A percentile compares a stretch with the other conserved stretches of the same genome.
phyloP scores from a whole-genome alignment of 2,888 invertebrate genomes.

The Heliothis peltigera region DNA sequence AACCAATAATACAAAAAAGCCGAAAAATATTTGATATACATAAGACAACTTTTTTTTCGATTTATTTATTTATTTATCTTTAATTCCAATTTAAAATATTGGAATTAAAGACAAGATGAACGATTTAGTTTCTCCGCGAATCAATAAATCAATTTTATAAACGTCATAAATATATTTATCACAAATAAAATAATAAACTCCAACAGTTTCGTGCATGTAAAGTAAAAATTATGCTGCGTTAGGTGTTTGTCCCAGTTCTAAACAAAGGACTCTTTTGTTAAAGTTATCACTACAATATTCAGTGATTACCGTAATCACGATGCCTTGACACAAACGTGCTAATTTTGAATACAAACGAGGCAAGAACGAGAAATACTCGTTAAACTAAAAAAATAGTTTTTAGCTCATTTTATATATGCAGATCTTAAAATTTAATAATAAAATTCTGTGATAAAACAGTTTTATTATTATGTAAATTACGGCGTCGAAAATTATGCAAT shows the following conservation, averaged over 20 bases:
- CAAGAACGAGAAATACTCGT: too few relatives aligned
- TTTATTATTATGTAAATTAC: not conserved
- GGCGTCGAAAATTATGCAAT: not conserved
- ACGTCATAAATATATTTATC: too few relatives aligned
- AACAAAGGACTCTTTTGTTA: constrained; percentile 55
- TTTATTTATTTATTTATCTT: too few relatives aligned
- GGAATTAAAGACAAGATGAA: too few relatives aligned
- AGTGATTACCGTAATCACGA: constrained; percentile 52
- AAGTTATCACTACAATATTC: constrained; percentile 47
- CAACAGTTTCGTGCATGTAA: constrained; percentile 12
- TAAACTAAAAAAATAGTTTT: too few relatives aligned
- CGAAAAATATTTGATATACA: too few relatives aligned
- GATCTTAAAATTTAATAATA: too few relatives aligned
- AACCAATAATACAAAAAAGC: too few relatives aligned
- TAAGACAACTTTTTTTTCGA: too few relatives aligned
- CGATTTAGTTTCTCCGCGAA: not conserved
- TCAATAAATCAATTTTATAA: too few relatives aligned
- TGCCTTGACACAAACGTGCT: constrained; percentile 55
- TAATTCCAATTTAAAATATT: too few relatives aligned
- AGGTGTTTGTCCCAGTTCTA: constrained; percentile 47
- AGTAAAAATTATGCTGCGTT: constrained; percentile 25
- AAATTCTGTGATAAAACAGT: not conserved
- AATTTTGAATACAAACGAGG: constrained; percentile 40
- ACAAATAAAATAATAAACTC: not conserved
- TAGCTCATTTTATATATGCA: too few relatives aligned